A percentile compares a stretch with the other conserved stretches of the same genome.
Conservation (phyloP, 2,888 invertebrate genomes). For the Villa cingulata region DNA sequence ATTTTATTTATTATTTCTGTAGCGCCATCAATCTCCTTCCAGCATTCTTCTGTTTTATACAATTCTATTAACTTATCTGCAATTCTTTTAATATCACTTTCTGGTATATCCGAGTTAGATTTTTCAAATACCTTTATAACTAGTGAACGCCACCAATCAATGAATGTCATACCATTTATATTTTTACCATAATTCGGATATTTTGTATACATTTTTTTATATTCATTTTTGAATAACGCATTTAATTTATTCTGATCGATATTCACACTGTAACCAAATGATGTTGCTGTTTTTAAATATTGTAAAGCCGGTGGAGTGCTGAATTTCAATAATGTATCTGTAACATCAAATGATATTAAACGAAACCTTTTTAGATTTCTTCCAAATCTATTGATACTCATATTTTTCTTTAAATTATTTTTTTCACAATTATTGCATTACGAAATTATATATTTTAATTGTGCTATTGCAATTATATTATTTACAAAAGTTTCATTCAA, state of each 20-base stretch:
- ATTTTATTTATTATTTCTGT: conserved; percentile 43
- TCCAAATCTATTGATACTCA: conserved; percentile 1
- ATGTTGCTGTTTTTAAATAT: conserved; percentile 54
- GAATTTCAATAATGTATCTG: conserved; percentile 71
- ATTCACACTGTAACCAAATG: conserved; percentile 43
- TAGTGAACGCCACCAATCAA: conserved; percentile 63
- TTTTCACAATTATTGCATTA: too few species aligned
- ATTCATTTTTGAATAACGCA: conserved; percentile 48
- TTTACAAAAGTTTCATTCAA: too few species aligned
- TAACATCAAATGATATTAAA: conserved; percentile 77
- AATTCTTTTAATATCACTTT: conserved; percentile 28
- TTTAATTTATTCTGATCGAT: conserved; percentile 25
- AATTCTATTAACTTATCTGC: conserved; percentile 47
- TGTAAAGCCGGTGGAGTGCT: conserved; percentile 49
- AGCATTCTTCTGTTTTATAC: conserved; percentile 57
- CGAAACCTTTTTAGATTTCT: conserved; percentile 28
- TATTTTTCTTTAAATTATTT: neutral
- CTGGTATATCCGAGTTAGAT: conserved; percentile 18
- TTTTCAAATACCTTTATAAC: conserved; percentile 25
- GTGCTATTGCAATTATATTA: too few species aligned
- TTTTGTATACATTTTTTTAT: conserved; percentile 43
- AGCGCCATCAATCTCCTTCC: conserved; percentile 52
- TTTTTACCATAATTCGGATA: conserved; percentile 69
- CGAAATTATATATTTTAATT: too few species aligned
- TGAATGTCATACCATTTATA: conserved; percentile 49